Percentiles rank a stretch among this genome's conserved stretches.
phyloP scores from a whole-genome alignment of 2,888 invertebrate genomes.

The Harmothoe impar region DNA sequence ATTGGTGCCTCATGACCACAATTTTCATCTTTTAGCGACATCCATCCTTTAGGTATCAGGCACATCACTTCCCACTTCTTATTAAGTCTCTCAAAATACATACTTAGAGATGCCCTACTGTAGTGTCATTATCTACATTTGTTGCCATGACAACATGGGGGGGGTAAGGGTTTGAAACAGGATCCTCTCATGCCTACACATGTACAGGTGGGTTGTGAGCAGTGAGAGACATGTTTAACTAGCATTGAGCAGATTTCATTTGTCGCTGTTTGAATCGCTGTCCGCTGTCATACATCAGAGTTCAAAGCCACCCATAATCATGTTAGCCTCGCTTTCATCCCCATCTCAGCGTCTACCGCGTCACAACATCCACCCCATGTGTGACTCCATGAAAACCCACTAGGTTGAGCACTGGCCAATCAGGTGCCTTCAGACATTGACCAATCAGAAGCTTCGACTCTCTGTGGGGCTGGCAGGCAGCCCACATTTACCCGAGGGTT shows the following conservation, averaged over 20 bases:
- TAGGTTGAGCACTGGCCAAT: constrained; percentile 11
- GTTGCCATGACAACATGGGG: no score
- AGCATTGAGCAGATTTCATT: neutral
- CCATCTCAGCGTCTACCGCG: neutral
- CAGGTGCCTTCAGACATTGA: neutral
- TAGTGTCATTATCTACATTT: no score
- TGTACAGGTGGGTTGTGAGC: neutral
- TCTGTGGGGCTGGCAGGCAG: neutral
- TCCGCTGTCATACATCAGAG: neutral
- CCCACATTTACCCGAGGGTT: neutral
- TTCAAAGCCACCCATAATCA: neutral
- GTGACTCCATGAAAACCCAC: neutral
- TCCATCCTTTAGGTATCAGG: no score
- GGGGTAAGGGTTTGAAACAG: no score
- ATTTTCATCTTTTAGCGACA: no score
- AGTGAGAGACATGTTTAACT: neutral
- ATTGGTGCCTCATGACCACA: no score
- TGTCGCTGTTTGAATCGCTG: neutral
- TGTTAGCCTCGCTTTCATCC: constrained; percentile 31
- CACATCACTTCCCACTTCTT: no score
- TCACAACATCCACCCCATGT: neutral
- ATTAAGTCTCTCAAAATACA: no score
- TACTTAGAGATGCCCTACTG: no score
- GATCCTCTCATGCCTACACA: no score
- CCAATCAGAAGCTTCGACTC: constrained; percentile 23